A percentile compares a stretch with the other conserved stretches of the same genome.
These are phyloP conservation scores for Brachymystax lenok DNA, from an alignment of 2,797 vertebrate species.

Conservation along the genomic window DNA sequence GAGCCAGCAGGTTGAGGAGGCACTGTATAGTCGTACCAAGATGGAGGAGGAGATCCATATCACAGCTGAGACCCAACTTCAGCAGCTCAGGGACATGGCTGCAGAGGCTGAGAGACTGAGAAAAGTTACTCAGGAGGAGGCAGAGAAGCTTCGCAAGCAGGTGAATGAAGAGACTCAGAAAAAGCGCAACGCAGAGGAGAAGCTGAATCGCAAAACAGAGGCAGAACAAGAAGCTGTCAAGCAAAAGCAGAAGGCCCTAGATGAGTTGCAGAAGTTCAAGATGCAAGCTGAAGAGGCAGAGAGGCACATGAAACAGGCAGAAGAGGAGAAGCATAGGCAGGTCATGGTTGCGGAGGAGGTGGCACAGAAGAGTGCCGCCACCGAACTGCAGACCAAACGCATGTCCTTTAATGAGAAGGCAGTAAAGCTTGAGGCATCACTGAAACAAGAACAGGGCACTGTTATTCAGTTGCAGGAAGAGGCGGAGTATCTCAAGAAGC, in stretches of 20 bases:
- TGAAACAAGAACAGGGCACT: slow-evolving; percentile 86
- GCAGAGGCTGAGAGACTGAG: slow-evolving; percentile 87
- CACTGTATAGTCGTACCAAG: slow-evolving; percentile 80
- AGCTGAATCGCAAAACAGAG: slow-evolving; percentile 86
- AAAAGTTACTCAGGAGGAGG: slow-evolving; percentile 88
- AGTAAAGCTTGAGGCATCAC: slow-evolving; percentile 84
- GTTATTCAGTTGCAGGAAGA: slow-evolving; percentile 91
- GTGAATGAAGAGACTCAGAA: slow-evolving; percentile 92
- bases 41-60: slow-evolving; percentile 94
- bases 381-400: slow-evolving; percentile 83
- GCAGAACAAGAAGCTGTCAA: slow-evolving; percentile 88
- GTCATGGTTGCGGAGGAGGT: slow-evolving; percentile 87
- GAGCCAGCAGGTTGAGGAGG: slow-evolving; percentile 85
- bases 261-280: slow-evolving; percentile 86
- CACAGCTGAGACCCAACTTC: slow-evolving; percentile 81
- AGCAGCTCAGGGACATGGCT: slow-evolving; percentile 78
- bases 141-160: slow-evolving; percentile 88
- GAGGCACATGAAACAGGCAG: slow-evolving; percentile 87
- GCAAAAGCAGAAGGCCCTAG: slow-evolving; percentile 90
- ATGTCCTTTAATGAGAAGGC: slow-evolving; percentile 82
- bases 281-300: slow-evolving; percentile 92
- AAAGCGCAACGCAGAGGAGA: slow-evolving; percentile 90
- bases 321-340: slow-evolving; percentile 88
- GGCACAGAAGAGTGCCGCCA: slow-evolving; percentile 82
- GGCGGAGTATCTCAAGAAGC: slow-evolving; percentile 81